A percentile compares a stretch with the other conserved stretches of the same genome.
phyloP scores from a whole-genome alignment of 2,113 vertebrate species.

The Collichthys lucidus region DNA sequence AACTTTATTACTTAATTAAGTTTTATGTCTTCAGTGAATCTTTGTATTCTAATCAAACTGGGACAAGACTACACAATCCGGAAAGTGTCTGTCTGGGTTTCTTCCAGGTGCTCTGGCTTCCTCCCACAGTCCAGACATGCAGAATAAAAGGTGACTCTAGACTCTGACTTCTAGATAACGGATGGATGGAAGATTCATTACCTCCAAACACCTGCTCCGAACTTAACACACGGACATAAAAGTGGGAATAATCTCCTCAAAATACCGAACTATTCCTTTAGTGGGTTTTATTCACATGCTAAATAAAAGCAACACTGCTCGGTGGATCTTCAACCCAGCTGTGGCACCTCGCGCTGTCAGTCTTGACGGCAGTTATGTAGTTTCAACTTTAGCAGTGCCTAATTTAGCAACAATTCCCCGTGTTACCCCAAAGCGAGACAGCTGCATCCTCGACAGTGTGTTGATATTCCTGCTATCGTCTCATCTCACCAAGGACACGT shows the following conservation, averaged over 20 bases:
- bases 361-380: not conserved
- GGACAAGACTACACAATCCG: not conserved
- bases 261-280: no score
- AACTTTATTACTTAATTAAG: not conserved
- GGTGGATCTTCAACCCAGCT: not conserved
- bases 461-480: not conserved
- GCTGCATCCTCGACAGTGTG: slow-evolving; percentile 16
- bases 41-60: not conserved
- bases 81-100: not conserved
- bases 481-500: slow-evolving; percentile 30
- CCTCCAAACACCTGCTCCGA: not conserved
- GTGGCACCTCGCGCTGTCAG: not conserved
- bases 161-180: no score
- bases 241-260: not conserved
- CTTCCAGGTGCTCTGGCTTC: no score
- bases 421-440: slow-evolving; percentile 13
- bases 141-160: no score
- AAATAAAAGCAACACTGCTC: not conserved
- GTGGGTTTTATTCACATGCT: not conserved
- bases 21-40: not conserved
- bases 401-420: not conserved
- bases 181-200: not conserved
- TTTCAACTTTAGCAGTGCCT: not conserved
- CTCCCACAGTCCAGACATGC: no score
- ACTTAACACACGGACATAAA: not conserved